phyloP scores from a whole-genome alignment of 2,113 vertebrate species.

The Siniperca chuatsi region DNA sequence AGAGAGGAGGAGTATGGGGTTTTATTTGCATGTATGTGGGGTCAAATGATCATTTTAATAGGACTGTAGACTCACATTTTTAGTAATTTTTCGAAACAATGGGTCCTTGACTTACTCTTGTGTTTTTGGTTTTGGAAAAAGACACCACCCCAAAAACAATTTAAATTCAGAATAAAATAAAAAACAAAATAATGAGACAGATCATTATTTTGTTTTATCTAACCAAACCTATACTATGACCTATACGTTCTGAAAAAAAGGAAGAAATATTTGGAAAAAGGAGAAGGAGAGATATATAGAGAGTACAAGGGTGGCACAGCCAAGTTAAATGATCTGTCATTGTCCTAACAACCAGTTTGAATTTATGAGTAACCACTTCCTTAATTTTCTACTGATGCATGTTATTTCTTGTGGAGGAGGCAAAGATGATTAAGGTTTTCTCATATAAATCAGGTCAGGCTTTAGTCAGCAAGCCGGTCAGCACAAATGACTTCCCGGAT shows the following conservation, averaged over 20 bases:
- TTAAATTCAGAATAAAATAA: not conserved
- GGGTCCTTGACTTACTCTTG: not conserved
- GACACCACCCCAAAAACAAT: not conserved
- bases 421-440: constrained; percentile 34
- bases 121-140: not conserved
- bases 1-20: not conserved
- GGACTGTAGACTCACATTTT: not conserved
- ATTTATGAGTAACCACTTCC: constrained; percentile 39
- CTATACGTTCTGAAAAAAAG: not conserved
- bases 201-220: not conserved
- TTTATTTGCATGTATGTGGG: constrained; percentile 20
- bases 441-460: constrained; percentile 28
- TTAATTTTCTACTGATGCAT: constrained; percentile 37
- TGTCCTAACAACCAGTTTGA: constrained; percentile 8
- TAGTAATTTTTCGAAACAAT: not conserved
- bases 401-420: constrained; percentile 38
- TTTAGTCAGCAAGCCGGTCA: constrained; percentile 16
- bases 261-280: not conserved
- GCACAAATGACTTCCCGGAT: constrained; percentile 8
- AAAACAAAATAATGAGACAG: too few species aligned
- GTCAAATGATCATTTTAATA: not conserved
- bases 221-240: not conserved
- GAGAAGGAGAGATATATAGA: not conserved
- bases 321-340: constrained; percentile 28
- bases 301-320: not conserved